A percentile compares a stretch with the other conserved stretches of the same genome.
These are phyloP conservation scores for Agrotis puta DNA, from an alignment of 2,888 invertebrate genomes.

Conservation along the genomic window DNA sequence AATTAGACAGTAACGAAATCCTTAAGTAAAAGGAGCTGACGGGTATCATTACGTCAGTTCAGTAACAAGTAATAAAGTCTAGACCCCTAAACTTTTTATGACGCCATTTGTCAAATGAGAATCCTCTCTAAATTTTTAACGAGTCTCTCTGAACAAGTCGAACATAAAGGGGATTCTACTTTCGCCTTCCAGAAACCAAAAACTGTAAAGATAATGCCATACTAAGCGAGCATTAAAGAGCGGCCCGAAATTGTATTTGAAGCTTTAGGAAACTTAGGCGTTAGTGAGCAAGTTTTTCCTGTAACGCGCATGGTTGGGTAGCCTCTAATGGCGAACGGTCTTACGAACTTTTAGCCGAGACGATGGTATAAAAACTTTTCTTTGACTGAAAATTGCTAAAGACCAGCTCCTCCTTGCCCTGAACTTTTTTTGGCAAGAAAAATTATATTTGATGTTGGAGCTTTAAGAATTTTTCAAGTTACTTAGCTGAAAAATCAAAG, in stretches of 20 bases:
- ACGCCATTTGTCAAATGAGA: slow-evolving; percentile 61
- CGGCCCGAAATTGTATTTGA: slow-evolving; percentile 81
- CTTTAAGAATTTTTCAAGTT: slow-evolving; percentile 4
- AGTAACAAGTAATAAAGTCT: slow-evolving; percentile 63
- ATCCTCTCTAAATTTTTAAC: slow-evolving; percentile 62
- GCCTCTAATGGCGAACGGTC: slow-evolving; percentile 86
- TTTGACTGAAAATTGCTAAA: slow-evolving; percentile 78
- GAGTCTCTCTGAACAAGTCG: slow-evolving; percentile 52
- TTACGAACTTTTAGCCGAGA: slow-evolving; percentile 74
- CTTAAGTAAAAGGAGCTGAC: slow-evolving; percentile 35
- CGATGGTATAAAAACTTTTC: slow-evolving; percentile 72
- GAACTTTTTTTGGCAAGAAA: slow-evolving; percentile 70
- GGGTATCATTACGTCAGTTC: slow-evolving; percentile 40
- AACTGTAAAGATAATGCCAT: slow-evolving; percentile 61
- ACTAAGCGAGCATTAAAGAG: slow-evolving; percentile 64
- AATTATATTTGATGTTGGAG: slow-evolving; percentile 64
- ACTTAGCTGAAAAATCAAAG: background rate
- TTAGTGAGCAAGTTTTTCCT: slow-evolving; percentile 84
- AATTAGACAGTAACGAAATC: slow-evolving; percentile 11
- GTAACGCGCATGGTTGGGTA: slow-evolving; percentile 84
- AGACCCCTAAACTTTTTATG: slow-evolving; percentile 60
- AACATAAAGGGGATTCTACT: slow-evolving; percentile 55
- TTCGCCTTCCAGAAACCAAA: slow-evolving; percentile 40
- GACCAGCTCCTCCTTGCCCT: slow-evolving; percentile 75
- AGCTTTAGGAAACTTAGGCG: slow-evolving; percentile 84